Base-by-base conservation (phyloP, 2,888 invertebrate species). In the Rhodophaea formosa region DNA sequence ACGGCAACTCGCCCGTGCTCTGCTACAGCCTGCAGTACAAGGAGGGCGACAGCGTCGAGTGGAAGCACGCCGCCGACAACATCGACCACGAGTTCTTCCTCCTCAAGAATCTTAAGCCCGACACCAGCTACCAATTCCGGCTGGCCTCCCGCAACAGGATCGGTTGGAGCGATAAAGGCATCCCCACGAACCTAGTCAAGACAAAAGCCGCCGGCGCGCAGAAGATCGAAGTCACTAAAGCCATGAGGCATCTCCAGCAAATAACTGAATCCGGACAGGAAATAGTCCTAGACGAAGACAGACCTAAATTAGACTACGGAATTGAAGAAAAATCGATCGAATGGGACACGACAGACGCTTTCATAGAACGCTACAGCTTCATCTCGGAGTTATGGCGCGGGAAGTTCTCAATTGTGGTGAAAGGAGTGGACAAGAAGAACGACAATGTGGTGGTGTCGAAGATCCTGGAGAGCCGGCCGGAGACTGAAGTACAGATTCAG, bases 51-150 rank as follows among this genome's bases (percentile, higher is more conserved):
- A 94, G 94, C 56, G 93, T 95, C 59, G 95, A 96, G 52, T 99
- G 99, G 99, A 93, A 93, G 15, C 95, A 95, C 49, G 94, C 96
- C 17, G 96, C 96, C 3, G 95, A 95, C 66, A 97, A 97, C 77
- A 97, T 98, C 63, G 97, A 98, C 82, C 97, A 98, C 74, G 99
- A 99, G 79, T 98, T 97, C 84, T 98, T 95, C 80, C 89, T 98
- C 14, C 93, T 98, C 1, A 93, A 93, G 67, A 94, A 95, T 64
- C 92, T 99, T n/a, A 89, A 93, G 56, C 94, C 97, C 0, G 94
- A 95, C 65, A 95, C 95, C 30, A 94, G 94, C 72, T 98, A 99
- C 84, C 95, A 97, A 69, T 98, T 99, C 91, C 93, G 98, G 59
- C 92, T 99, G 32, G 94, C 97, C 0, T 97, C 98, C 0, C 93